Percentiles rank a stretch among this genome's conserved stretches.
phyloP scores from a whole-genome alignment of 1,140 invertebrate species.

The Mycetomoellerius zeteki region DNA sequence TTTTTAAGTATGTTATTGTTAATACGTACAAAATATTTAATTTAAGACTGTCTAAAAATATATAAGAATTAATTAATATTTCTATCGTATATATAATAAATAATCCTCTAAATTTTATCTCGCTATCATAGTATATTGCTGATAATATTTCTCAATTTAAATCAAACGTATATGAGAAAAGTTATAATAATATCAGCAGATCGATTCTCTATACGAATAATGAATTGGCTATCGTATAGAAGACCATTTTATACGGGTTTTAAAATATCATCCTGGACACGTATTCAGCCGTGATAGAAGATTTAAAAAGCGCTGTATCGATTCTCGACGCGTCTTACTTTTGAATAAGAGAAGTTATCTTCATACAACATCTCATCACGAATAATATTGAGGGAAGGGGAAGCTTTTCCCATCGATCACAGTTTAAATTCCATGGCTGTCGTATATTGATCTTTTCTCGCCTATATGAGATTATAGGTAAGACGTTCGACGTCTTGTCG shows the following conservation, averaged over 20 bases:
- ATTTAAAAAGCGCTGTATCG: slow-evolving; percentile 34
- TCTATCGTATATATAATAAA: too few relatives aligned
- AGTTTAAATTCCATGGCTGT: slow-evolving; percentile 54
- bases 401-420: slow-evolving; percentile 14
- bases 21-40: background rate
- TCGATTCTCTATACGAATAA: background rate
- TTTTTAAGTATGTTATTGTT: background rate
- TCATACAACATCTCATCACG: slow-evolving; percentile 21
- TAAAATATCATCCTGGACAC: slow-evolving; percentile 12
- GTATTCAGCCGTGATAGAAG: slow-evolving; percentile 31
- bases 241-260: slow-evolving; percentile 8
- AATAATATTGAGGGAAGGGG: background rate
- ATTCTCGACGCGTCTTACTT: slow-evolving; percentile 46
- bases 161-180: background rate
- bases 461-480: slow-evolving; percentile 33
- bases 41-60: background rate
- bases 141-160: background rate
- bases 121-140: background rate
- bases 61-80: background rate
- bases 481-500: slow-evolving; percentile 47
- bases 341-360: slow-evolving; percentile 14
- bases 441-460: slow-evolving; percentile 36
- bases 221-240: background rate
- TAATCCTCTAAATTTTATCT: background rate
- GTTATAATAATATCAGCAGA: background rate